Evolutionary conservation across 2,113 vertebrate species (phyloP), one percentile per base, ranked within the genome.

Genomic region (Smithornis capensis): DNA sequence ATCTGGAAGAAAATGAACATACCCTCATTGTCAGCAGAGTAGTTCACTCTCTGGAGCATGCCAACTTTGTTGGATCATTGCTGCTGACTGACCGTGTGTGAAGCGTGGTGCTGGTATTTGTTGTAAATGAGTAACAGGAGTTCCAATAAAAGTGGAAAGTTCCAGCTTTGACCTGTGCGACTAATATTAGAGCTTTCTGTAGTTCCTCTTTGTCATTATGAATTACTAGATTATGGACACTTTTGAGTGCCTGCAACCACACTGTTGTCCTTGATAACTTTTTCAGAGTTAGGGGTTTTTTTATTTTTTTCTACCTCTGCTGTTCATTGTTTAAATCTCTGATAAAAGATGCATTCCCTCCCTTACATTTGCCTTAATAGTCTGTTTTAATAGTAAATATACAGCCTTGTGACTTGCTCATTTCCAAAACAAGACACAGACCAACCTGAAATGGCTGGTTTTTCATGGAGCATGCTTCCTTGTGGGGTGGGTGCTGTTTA

Each of bases 71-170:
- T 73, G 49, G 49, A 75, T 25, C 3, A 0, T 62, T 88, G 71
- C 60, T 75, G 73, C 38, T 62, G 50, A 37, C 74, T 92, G 83
- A n/a, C 76, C 85, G 83, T 82, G 50, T 87, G 62, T 91, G 69
- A 94, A 94, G 69, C 38, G 31, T 62, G 50, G 25, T 92, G 38
- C 47, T 89, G 64, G 27, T 59, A 18, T 56, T 83, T 83, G 33
- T 17, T 87, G 81, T 87, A 62, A 84, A 73, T 76, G n/a, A 94
- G 74, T 87, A 89, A 87, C 85, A 49, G 23, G 17, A 38, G 21
- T 71, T 71, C n/a, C 9, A 74, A 9, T 35, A 42, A 65, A 86
- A 53, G 50, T 55, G 42, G 86, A 63, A 63, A 45, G 63, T 83
- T 89, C 80, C 40, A 71, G 45, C 62, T 75, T 64, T 68, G 69